Evolutionary conservation across 1,140 invertebrate species (phyloP).

Genomic region (Holotrichia oblita): DNA sequence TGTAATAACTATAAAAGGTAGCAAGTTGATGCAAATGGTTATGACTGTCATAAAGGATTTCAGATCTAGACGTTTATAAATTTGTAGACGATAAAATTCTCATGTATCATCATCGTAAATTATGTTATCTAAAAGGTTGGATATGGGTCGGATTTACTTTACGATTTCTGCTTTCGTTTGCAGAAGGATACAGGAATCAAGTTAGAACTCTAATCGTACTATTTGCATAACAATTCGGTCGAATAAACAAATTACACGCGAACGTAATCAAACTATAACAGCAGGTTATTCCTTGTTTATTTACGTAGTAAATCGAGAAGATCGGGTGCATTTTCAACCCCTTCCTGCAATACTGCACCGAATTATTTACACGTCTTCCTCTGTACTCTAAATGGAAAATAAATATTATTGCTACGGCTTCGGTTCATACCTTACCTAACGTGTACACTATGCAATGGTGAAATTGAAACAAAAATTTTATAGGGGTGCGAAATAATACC

Average conservation of each 20-base stretch:
- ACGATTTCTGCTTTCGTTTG: not conserved
- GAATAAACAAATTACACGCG: conserved; percentile 7
- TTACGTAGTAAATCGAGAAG: not conserved
- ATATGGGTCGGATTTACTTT: not conserved
- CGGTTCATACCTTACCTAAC: not conserved
- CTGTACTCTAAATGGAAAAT: conserved; percentile 19
- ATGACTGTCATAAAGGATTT: too few species aligned
- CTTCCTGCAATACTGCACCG: not conserved
- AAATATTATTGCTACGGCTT: conserved; percentile 5
- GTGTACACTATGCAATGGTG: not conserved
- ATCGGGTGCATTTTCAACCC: conserved; percentile 19
- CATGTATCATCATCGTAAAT: too few species aligned
- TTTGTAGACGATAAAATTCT: too few species aligned
- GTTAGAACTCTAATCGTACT: not conserved
- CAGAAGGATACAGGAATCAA: not conserved
- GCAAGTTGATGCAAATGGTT: too few species aligned
- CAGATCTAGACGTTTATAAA: too few species aligned
- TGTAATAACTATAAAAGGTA: too few species aligned
- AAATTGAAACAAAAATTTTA: conserved; percentile 9
- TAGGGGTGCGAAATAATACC: not conserved
- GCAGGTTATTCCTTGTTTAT: not conserved
- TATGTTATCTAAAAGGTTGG: too few species aligned
- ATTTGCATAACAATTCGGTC: not conserved
- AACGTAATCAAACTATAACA: not conserved
- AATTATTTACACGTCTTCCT: conserved; percentile 7